Evolutionary conservation across 2,113 vertebrate species (phyloP).

Genomic region (Gobio gobio): DNA sequence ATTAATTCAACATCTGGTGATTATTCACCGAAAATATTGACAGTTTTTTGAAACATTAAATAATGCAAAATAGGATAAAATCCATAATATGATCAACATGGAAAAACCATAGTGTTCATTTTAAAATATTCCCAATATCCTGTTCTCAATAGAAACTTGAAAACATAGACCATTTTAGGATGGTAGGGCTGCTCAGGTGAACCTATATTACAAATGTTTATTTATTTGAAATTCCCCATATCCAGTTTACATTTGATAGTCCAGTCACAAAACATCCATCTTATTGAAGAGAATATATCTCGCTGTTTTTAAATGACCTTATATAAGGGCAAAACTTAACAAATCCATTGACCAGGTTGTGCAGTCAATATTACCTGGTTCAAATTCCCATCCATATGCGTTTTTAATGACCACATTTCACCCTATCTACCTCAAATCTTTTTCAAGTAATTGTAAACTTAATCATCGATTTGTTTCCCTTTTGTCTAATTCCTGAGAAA

Average conservation of each 20-base stretch:
- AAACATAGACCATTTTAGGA: not conserved
- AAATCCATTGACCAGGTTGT: not conserved
- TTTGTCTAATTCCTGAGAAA: not conserved
- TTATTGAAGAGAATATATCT: not conserved
- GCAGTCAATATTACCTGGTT: not conserved
- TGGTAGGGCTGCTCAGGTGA: slow-evolving; percentile 24
- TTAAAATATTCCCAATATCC: slow-evolving; percentile 5
- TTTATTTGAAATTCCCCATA: not conserved
- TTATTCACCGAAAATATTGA: not conserved
- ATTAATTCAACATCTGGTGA: not conserved
- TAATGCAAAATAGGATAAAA: slow-evolving; percentile 9
- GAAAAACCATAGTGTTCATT: not conserved
- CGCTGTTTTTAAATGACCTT: not conserved
- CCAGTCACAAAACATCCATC: not conserved
- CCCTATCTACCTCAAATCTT: slow-evolving; percentile 49
- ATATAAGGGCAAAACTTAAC: not conserved
- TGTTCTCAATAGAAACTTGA: slow-evolving; percentile 27
- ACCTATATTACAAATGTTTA: slow-evolving; percentile 19
- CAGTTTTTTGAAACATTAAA: not conserved
- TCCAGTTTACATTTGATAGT: not conserved
- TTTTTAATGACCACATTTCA: slow-evolving; percentile 1
- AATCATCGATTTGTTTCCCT: not conserved
- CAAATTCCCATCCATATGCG: not conserved
- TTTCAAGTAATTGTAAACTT: slow-evolving; percentile 29
- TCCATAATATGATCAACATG: slow-evolving; percentile 2